Evolutionary conservation across 2,113 vertebrate genomes (phyloP).

Genomic region (Cygnus buccinator): DNA sequence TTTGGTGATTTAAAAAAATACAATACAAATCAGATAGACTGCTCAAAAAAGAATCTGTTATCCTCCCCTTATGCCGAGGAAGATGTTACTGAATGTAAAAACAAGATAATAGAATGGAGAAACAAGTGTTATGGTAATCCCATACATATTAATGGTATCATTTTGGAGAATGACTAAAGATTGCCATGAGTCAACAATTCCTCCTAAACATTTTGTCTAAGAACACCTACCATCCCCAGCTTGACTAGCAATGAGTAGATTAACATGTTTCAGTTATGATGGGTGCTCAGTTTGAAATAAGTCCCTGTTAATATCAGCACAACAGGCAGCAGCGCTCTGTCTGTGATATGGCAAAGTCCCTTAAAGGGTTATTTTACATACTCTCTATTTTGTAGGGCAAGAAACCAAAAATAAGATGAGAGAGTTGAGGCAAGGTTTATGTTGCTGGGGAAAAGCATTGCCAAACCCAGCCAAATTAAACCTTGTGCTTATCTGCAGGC

Average conservation of each 20-base stretch:
- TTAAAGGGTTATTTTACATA: background rate
- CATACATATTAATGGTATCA: constrained; percentile 37
- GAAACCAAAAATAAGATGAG: background rate
- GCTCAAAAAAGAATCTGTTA: constrained; percentile 41
- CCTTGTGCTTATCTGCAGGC: background rate
- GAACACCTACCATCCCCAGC: constrained; percentile 58
- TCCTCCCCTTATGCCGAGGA: background rate
- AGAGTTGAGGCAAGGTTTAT: background rate
- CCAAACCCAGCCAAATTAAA: background rate
- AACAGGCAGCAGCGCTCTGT: background rate
- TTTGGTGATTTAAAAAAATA: constrained; percentile 8
- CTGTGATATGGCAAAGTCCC: background rate
- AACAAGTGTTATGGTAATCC: constrained; percentile 37
- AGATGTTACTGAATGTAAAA: constrained; percentile 35
- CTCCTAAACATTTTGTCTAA: constrained; percentile 66
- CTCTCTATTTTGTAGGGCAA: background rate
- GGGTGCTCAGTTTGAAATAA: constrained; percentile 32
- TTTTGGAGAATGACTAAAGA: constrained; percentile 62
- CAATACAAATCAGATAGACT: constrained; percentile 8
- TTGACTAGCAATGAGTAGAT: constrained; percentile 57
- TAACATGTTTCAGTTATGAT: constrained; percentile 31
- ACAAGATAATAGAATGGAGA: constrained; percentile 40
- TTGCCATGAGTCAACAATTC: constrained; percentile 57
- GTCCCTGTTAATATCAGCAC: background rate
- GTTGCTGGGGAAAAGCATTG: background rate